These are phyloP conservation scores for Metellina segmentata DNA, from an alignment of 2,888 invertebrate genomes.

Conservation along the genomic window DNA sequence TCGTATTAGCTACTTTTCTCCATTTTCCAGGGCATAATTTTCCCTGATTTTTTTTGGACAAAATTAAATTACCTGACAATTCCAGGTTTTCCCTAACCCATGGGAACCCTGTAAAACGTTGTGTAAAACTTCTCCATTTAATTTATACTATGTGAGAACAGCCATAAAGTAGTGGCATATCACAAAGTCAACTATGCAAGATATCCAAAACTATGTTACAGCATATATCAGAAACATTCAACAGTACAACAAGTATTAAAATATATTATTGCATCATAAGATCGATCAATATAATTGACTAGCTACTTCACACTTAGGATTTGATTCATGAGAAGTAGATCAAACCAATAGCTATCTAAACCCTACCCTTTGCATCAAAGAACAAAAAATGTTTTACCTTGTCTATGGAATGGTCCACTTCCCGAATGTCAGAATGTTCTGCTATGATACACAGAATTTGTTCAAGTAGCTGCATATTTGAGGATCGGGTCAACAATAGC, in stretches of 20 bases:
- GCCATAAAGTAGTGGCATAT: no score
- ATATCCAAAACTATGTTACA: no score
- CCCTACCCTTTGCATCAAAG: no score
- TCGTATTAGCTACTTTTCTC: no score
- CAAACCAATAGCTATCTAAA: not conserved
- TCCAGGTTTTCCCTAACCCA: no score
- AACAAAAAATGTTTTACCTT: slow-evolving; percentile 16
- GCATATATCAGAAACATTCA: not conserved
- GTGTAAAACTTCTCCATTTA: no score
- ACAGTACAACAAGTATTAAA: not conserved
- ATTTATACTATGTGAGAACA: no score
- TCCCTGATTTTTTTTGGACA: no score
- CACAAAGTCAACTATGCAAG: no score
- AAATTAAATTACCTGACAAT: no score
- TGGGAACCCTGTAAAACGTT: no score
- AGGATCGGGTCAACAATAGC: slow-evolving; percentile 78
- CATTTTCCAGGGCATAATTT: no score
- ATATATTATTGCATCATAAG: not conserved
- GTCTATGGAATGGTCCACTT: slow-evolving; percentile 77
- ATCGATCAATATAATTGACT: not conserved
- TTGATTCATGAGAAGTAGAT: not conserved
- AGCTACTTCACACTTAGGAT: not conserved
- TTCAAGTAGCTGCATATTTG: slow-evolving; percentile 74
- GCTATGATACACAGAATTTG: slow-evolving; percentile 80
- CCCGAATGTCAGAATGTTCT: slow-evolving; percentile 87